phyloP scores from a whole-genome alignment of 2,888 invertebrate species.

The Phanerotoma sp. region DNA sequence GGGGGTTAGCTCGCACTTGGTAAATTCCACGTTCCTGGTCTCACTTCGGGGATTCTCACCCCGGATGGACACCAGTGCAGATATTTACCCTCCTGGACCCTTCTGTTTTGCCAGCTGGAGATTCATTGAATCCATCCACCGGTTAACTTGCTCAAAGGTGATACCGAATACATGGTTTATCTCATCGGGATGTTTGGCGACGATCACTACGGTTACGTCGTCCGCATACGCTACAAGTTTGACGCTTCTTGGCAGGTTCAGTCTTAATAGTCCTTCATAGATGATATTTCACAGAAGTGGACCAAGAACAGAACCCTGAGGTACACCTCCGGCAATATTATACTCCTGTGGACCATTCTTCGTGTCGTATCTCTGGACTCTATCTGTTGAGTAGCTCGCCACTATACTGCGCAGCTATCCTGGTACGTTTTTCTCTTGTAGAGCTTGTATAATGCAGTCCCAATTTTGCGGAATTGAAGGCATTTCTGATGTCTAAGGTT shows the following conservation, averaged over 20 bases:
- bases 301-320: constrained; percentile 25
- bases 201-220: no score
- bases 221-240: constrained; percentile 15
- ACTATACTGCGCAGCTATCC: constrained; percentile 30
- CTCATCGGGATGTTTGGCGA: constrained; percentile 21
- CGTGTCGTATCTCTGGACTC: constrained; percentile 26
- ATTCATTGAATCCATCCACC: constrained; percentile 19
- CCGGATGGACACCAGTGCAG: no score
- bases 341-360: constrained; percentile 18
- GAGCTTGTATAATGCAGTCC: no score
- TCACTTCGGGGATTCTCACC: no score
- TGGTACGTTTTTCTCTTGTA: no score
- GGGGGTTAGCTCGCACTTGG: no score
- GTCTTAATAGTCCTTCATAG: constrained; percentile 21
- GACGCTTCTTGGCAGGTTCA: background rate
- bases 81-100: no score
- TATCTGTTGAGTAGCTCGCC: constrained; percentile 29
- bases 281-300: constrained; percentile 26
- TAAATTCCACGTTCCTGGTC: no score
- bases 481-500: constrained; percentile 30
- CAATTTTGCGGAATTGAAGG: constrained; percentile 37
- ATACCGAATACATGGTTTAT: background rate
- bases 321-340: constrained; percentile 22
- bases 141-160: background rate
- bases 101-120: constrained; percentile 39